These are phyloP conservation scores for Ara ararauna DNA, from an alignment of 2,797 vertebrate genomes.

Conservation along the genomic window DNA sequence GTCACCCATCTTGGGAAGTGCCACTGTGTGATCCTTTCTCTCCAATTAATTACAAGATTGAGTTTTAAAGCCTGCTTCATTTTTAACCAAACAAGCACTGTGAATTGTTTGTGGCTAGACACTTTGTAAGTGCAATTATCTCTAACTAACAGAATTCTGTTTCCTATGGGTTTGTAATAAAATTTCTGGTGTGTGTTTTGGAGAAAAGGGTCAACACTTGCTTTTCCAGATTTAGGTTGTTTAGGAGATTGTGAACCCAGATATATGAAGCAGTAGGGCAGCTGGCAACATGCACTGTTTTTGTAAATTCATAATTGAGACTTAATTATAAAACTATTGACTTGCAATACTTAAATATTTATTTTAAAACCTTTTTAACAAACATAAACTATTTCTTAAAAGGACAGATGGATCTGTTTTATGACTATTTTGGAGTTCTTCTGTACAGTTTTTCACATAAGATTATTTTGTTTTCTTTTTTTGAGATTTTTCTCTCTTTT, in stretches of 20 bases:
- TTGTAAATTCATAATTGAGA: background rate
- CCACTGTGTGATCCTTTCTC: background rate
- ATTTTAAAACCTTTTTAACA: background rate
- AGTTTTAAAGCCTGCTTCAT: slow-evolving; percentile 53
- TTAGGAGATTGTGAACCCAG: background rate
- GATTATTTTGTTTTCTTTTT: background rate
- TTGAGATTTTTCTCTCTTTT: background rate
- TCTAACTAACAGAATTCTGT: slow-evolving; percentile 57
- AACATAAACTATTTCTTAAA: background rate
- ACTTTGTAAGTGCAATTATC: slow-evolving; percentile 48
- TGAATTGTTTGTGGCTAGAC: slow-evolving; percentile 55
- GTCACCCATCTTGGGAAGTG: slow-evolving; percentile 29
- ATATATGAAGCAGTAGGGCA: background rate
- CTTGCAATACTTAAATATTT: background rate
- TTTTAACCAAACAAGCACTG: slow-evolving; percentile 49
- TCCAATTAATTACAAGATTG: slow-evolving; percentile 48
- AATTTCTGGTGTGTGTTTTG: slow-evolving; percentile 10
- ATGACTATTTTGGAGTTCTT: background rate
- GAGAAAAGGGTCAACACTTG: background rate
- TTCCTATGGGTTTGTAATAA: slow-evolving; percentile 56
- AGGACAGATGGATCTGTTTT: background rate
- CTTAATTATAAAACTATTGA: background rate
- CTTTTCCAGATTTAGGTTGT: slow-evolving; percentile 25
- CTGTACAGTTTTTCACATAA: background rate
- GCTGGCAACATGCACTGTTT: background rate